Conservation (phyloP, 2,888 invertebrate genomes). For the Camptogramma bilineatum region DNA sequence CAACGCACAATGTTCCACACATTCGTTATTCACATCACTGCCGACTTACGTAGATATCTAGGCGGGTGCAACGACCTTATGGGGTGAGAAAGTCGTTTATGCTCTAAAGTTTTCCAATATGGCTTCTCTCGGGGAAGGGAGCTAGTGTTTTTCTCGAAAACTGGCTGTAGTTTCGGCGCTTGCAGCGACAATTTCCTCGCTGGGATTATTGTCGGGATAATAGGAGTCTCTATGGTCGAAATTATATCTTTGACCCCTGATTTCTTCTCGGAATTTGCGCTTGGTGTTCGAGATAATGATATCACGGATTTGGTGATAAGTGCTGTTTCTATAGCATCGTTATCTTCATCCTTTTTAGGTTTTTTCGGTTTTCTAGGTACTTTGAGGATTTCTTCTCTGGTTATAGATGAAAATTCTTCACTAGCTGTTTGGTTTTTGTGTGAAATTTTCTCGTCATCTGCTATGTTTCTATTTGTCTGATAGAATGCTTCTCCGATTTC, state of each 20-base stretch:
- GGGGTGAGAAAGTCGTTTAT: conserved; percentile 78
- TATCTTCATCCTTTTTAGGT: conserved; percentile 58
- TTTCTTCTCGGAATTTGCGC: conserved; percentile 66
- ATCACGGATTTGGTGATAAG: conserved; percentile 71
- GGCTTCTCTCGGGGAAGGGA: conserved; percentile 71
- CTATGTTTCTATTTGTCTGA: conserved; percentile 63
- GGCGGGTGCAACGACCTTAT: conserved; percentile 73
- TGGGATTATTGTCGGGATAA: conserved; percentile 50
- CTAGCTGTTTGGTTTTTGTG: conserved; percentile 52
- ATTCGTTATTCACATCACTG: conserved; percentile 68
- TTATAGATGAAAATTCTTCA: conserved; percentile 63
- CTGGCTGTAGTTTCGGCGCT: conserved; percentile 53
- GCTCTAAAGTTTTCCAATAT: conserved; percentile 79
- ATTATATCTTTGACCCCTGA: conserved; percentile 58
- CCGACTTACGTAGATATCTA: conserved; percentile 78
- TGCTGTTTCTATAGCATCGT: conserved; percentile 58
- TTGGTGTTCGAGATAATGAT: conserved; percentile 71
- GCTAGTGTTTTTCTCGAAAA: conserved; percentile 60
- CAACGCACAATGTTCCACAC: conserved; percentile 55
- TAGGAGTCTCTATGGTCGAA: conserved; percentile 55
- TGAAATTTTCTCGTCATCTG: conserved; percentile 76
- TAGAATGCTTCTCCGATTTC: conserved; percentile 66
- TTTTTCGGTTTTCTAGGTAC: conserved; percentile 75
- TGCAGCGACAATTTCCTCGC: conserved; percentile 71
- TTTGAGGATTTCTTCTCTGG: conserved; percentile 72